Evolutionary conservation across 2,113 vertebrate genomes (phyloP), one percentile per base, ranked within the genome.

Genomic region (Taxidea taxus): DNA sequence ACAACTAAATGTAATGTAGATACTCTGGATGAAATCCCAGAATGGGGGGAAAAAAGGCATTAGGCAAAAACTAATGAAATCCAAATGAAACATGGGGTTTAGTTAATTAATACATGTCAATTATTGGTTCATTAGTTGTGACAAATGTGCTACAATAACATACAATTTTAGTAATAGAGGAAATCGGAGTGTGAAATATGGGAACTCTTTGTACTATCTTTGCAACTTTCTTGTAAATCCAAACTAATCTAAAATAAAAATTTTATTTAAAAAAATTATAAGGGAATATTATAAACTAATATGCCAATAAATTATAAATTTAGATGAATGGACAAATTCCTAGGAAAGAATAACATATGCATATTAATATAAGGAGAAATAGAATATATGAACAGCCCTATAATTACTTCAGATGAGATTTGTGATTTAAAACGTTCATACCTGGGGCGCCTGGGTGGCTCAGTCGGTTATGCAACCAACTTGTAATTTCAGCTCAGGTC

Each of bases 181-280:
- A 81, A 74, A 74, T 62, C 29, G 0, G 4, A 13, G 1, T 51
- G 23, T 77, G 39, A 42, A 3, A 13, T 85, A 81, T 70, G 62
- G 31, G 25, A 78, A 74, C 42, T 70, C 29, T 90, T 20, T 82
- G 29, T 34, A 58, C 29, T 68, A 84, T n/a, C 37, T 87, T 92
- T 49, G 37, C 31, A 89, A 91, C 16, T 27, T 54, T 62, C 81
- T 42, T 86, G 4, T 81, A 47, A 47, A 49, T 91, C 44, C 81
- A 74, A 89, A 60, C 54, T 72, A 82, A 56, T 92, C 16, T 78
- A 84, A 91, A 94, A 87, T 83, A 75, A 89, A 56, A 86, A 16
- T 7, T 96, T 58, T 92, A 42, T 62, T 86, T 94, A 68, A 80
- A 92, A 96, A 95, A 94, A 68, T 62, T 96, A 14, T 49, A 49